Conservation (phyloP, 2,888 invertebrate genomes). For the Nineta flava region DNA sequence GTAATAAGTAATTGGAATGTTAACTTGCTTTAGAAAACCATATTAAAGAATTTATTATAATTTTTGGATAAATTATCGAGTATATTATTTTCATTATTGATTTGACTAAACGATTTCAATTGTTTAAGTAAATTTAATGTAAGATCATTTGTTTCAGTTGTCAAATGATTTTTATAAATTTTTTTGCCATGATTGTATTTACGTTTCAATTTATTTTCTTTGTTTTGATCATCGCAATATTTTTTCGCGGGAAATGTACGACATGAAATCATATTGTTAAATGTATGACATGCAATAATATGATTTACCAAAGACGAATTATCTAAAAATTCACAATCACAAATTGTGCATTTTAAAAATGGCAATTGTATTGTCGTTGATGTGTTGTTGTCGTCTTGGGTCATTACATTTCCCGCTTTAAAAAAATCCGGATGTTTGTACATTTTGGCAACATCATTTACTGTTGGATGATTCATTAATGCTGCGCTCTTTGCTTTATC, state of each 20-base stretch:
- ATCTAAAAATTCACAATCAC: slow-evolving; percentile 37
- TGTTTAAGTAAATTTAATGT: no score
- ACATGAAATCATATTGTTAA: slow-evolving; percentile 9
- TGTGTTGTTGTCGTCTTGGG: slow-evolving; percentile 18
- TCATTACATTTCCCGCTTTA: slow-evolving; percentile 39
- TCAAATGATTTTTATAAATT: no score
- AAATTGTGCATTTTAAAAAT: slow-evolving; percentile 32
- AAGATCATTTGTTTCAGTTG: no score
- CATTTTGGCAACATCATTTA: slow-evolving; percentile 7
- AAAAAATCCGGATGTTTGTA: slow-evolving; percentile 34
- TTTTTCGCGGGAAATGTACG: slow-evolving; percentile 31
- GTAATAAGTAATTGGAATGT: no score
- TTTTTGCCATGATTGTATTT: no score
- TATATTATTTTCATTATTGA: no score
- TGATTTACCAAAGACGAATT: slow-evolving; percentile 32
- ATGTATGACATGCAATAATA: slow-evolving; percentile 27
- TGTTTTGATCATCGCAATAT: slow-evolving; percentile 15
- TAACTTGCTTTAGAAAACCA: no score
- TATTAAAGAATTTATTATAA: no score
- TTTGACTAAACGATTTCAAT: no score
- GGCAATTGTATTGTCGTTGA: slow-evolving; percentile 28
- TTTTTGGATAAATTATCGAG: no score
- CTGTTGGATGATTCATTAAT: slow-evolving; percentile 4
- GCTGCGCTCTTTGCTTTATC: slow-evolving; percentile 6
- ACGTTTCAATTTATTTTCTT: not conserved